Percentiles rank a stretch among this genome's conserved stretches.
These are phyloP conservation scores for Scomber japonicus DNA, from an alignment of 2,113 vertebrate genomes.

Conservation along the genomic window DNA sequence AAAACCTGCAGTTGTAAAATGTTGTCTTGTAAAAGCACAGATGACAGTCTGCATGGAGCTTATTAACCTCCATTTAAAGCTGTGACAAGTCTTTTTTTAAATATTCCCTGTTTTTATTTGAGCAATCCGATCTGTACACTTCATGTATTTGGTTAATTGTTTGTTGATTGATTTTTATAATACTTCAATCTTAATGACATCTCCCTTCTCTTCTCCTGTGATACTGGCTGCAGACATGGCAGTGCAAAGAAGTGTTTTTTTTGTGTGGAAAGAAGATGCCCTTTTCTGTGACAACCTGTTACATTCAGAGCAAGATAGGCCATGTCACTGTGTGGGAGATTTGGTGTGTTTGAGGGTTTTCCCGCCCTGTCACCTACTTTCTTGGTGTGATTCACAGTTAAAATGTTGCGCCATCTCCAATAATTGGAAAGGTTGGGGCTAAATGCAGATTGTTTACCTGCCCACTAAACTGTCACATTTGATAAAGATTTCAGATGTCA, in stretches of 20 bases:
- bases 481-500: background rate
- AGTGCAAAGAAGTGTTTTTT: background rate
- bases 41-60: conserved; percentile 43
- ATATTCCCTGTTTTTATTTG: conserved; percentile 10
- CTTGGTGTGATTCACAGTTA: conserved; percentile 68
- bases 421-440: conserved; percentile 9
- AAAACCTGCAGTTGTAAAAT: conserved; percentile 64
- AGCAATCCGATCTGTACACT: background rate
- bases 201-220: background rate
- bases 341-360: conserved; percentile 68
- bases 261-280: background rate
- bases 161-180: conserved; percentile 34
- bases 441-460: conserved; percentile 10
- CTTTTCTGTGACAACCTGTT: conserved; percentile 69
- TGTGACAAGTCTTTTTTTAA: conserved; percentile 19
- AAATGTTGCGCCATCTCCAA: conserved; percentile 23
- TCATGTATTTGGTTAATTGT: conserved; percentile 16
- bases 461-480: conserved; percentile 7
- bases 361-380: conserved; percentile 65
- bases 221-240: conserved; percentile 17
- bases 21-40: conserved; percentile 57
- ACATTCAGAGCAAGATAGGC: conserved; percentile 67
- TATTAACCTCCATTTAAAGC: conserved; percentile 42
- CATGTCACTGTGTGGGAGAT: conserved; percentile 60
- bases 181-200: conserved; percentile 6